Base-by-base conservation (phyloP, 2,888 invertebrate genomes). In the Eristalinus aeneus region DNA sequence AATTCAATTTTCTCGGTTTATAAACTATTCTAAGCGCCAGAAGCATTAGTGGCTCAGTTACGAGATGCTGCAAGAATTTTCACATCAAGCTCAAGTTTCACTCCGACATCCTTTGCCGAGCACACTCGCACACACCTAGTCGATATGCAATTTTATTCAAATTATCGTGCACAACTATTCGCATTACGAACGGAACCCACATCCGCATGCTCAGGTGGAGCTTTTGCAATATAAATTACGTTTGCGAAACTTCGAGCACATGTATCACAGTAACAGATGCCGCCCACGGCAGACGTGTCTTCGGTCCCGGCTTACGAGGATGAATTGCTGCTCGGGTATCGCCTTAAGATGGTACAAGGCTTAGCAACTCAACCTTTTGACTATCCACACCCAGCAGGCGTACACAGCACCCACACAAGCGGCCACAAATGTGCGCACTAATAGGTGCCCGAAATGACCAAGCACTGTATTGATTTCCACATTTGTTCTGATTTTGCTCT, bases 401-500 rank as follows among this genome's bases (percentile, higher is more conserved):
- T 2, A 1, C 36, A 36, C 0, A 2, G 2, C 9, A 58, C 31
- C 27, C 27, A 39, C 20, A 60, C 31, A 36, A 8, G 0, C 12
- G 20, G 8, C 16, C 36, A 22, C 54, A 39, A 71, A 69, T 39
- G 56, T 56, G 34, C 60, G 61, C 61, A 61, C 63, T 61, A 79
- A 79, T 80, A 69, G 53, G 61, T 20, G 20, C 65, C 53, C 20
- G 23, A 67, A 82, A 76, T 72, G 39, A 76, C 72, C 63, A 67
- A 72, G 54, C 34, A 23, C 60, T 53, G 39, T 76, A 81, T 81
- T 81, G 75, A 82, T 72, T 76, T 76, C 67, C 11, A 53, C 65
- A 79, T 79, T 68, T 73, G 56, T 77, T 27, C 46, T 68, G 77
- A 46, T 82, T 82, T 46, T 32, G 20, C 46, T 22, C 22, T 60